Conservation (phyloP, 1,140 invertebrate species). For the Drosophila lacertosa region DNA sequence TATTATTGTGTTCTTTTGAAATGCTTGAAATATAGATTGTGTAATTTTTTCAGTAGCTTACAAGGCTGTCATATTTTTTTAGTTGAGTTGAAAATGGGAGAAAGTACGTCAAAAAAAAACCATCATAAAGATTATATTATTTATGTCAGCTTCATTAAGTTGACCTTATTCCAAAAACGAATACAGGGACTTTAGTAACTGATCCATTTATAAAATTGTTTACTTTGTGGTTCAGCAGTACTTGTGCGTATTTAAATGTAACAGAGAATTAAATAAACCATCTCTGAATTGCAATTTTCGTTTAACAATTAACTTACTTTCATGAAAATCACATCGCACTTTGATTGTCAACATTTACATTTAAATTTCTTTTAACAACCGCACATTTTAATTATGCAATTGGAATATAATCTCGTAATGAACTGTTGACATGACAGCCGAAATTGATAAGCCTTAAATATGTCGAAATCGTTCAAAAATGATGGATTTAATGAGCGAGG, state of each 20-base stretch:
- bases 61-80: too few species aligned
- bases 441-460: constrained; percentile 21
- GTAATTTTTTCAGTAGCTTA: not conserved
- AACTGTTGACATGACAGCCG: constrained; percentile 20
- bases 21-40: not conserved
- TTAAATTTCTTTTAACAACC: not conserved
- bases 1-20: not conserved
- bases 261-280: too few species aligned
- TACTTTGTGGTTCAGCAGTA: too few species aligned
- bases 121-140: too few species aligned
- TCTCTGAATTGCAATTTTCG: too few species aligned
- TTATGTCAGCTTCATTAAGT: too few species aligned
- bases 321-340: not conserved
- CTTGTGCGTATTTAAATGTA: not conserved
- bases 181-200: too few species aligned
- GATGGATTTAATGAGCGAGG: constrained; percentile 56
- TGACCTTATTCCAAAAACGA: too few species aligned
- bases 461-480: constrained; percentile 13
- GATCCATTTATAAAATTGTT: too few species aligned
- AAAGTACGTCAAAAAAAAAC: too few species aligned
- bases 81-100: too few species aligned
- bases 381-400: not conserved
- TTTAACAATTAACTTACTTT: too few species aligned
- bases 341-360: not conserved
- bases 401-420: constrained; percentile 4